Evolutionary conservation across 2,113 vertebrate species (phyloP).

Genomic region (Varanus komodoensis): DNA sequence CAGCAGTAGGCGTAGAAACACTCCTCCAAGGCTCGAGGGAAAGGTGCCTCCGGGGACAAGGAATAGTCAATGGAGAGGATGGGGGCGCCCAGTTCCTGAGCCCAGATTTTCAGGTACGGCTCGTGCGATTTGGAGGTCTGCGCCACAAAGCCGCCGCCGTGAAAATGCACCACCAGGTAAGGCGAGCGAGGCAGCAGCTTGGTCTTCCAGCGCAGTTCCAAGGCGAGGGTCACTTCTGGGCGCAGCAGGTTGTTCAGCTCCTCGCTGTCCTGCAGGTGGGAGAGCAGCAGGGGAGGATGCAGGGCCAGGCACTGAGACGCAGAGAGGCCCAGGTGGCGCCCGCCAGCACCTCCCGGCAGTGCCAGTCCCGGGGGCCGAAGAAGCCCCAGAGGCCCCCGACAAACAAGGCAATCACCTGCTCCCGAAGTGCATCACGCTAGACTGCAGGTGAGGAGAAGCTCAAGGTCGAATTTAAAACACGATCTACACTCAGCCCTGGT

Average conservation of each 20-base stretch:
- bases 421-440: background rate
- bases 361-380: background rate
- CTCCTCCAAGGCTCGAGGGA: slow-evolving; percentile 90
- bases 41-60: slow-evolving; percentile 90
- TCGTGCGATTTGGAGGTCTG: slow-evolving; percentile 94
- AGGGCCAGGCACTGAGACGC: background rate
- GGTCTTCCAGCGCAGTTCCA: slow-evolving; percentile 78
- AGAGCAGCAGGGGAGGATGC: background rate
- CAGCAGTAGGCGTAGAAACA: slow-evolving; percentile 95
- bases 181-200: slow-evolving; percentile 77
- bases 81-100: slow-evolving; percentile 87
- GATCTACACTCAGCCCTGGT: background rate
- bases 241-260: slow-evolving; percentile 79
- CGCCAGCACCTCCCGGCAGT: no score
- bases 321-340: no score
- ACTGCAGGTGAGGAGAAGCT: background rate
- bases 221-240: slow-evolving; percentile 80
- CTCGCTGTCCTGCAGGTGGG: slow-evolving; percentile 83
- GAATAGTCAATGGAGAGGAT: slow-evolving; percentile 93
- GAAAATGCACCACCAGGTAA: slow-evolving; percentile 87
- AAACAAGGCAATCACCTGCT: background rate
- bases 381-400: background rate
- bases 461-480: background rate
- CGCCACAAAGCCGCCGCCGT: slow-evolving; percentile 91
- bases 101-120: slow-evolving; percentile 92